These are phyloP conservation scores for Tokudaia tokunoshimensis DNA, from an alignment of 2,797 vertebrate genomes.

Conservation along the genomic window DNA sequence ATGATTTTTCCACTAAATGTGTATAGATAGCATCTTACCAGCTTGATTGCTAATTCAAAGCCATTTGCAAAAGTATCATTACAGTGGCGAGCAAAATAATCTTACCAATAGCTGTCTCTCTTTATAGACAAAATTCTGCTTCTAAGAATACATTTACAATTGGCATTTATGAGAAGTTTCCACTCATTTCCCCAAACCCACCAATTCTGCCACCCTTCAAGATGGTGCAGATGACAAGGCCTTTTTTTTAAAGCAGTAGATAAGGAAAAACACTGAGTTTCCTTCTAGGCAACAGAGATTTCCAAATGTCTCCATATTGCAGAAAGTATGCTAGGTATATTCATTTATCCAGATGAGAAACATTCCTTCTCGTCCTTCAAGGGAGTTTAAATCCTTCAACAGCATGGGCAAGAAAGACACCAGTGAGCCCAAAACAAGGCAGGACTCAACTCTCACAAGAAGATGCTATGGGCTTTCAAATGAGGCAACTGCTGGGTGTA, in stretches of 20 bases:
- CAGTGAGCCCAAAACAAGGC: background rate
- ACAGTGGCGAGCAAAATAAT: background rate
- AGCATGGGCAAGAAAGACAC: background rate
- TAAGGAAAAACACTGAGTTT: background rate
- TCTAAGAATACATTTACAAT: background rate
- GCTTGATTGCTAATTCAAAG: background rate
- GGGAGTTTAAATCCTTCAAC: background rate
- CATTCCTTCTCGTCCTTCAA: background rate
- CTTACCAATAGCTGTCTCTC: background rate
- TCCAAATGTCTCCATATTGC: background rate
- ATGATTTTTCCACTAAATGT: background rate
- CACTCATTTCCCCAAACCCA: background rate
- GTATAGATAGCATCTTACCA: background rate
- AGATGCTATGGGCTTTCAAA: background rate
- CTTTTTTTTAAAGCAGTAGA: background rate
- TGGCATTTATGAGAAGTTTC: background rate
- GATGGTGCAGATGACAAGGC: slow-evolving; percentile 27
- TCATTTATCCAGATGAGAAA: background rate
- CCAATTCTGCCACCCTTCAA: background rate
- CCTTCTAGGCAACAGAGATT: background rate
- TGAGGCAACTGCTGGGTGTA: background rate
- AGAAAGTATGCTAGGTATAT: background rate
- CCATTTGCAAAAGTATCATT: slow-evolving; percentile 33
- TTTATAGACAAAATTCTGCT: background rate
- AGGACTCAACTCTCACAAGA: background rate